Conservation (phyloP, 2,797 vertebrate species). For the Pangasius djambal region DNA sequence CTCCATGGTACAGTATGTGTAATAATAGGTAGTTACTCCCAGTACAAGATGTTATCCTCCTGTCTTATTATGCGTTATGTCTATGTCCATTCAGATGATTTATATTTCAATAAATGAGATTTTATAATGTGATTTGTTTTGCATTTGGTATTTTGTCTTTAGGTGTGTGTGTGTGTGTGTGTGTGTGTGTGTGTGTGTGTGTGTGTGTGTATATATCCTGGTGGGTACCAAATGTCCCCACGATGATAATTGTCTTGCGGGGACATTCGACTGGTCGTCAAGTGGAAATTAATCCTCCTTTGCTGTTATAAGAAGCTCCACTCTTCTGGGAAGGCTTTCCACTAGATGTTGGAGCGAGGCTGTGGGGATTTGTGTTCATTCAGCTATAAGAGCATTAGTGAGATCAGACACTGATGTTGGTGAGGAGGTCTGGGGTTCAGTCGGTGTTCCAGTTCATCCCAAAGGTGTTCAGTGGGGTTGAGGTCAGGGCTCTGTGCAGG, state of each 20-base stretch:
- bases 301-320: background rate
- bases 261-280: background rate
- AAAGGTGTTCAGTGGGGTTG: background rate
- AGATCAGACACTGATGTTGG: background rate
- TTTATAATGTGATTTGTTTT: slow-evolving; percentile 73
- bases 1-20: slow-evolving; percentile 71
- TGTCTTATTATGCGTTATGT: slow-evolving; percentile 77
- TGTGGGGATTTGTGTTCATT: background rate
- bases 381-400: background rate
- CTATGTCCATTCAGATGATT: slow-evolving; percentile 94
- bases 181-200: background rate
- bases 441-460: background rate
- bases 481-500: background rate
- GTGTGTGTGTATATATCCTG: background rate
- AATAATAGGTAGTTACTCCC: slow-evolving; percentile 70
- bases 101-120: slow-evolving; percentile 99
- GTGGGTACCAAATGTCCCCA: background rate
- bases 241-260: background rate
- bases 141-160: background rate
- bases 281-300: background rate
- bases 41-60: slow-evolving; percentile 72
- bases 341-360: background rate
- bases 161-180: slow-evolving; percentile 9
- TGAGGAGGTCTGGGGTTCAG: background rate
- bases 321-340: background rate